Evolutionary conservation across 2,113 vertebrate genomes (phyloP).

Genomic region (Odocoileus virginianus): DNA sequence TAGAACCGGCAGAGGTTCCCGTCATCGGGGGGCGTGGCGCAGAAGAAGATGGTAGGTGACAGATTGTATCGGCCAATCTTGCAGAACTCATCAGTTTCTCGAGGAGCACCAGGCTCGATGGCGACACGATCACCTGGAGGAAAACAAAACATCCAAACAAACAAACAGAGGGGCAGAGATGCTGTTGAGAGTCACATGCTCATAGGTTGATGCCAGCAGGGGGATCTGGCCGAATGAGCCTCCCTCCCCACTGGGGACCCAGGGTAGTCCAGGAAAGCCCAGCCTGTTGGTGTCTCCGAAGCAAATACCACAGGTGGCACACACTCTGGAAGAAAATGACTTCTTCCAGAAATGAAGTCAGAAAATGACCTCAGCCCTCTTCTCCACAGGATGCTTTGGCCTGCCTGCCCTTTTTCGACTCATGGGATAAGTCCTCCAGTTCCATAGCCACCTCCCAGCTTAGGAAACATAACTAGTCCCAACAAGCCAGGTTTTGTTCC

Average conservation of each 20-base stretch:
- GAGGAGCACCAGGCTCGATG: conserved; percentile 91
- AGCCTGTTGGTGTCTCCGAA: not conserved
- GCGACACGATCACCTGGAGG: conserved; percentile 92
- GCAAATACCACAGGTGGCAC: not conserved
- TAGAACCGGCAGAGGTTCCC: conserved; percentile 94
- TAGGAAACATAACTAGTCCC: not conserved
- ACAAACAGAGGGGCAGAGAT: not conserved
- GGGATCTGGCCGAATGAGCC: not conserved
- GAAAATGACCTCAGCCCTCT: not conserved
- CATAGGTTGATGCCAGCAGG: not conserved
- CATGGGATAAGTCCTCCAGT: not conserved
- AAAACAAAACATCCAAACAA: not conserved
- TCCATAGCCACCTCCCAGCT: not conserved
- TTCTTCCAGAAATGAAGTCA: too few relatives aligned
- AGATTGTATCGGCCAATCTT: conserved; percentile 94
- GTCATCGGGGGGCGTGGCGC: conserved; percentile 93
- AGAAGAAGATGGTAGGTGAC: conserved; percentile 94
- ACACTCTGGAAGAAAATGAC: not conserved
- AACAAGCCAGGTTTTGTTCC: not conserved
- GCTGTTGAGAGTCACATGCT: not conserved
- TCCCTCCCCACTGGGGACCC: not conserved
- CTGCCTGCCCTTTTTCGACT: not conserved
- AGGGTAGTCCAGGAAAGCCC: not conserved
- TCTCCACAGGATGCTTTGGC: not conserved
- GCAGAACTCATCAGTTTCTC: conserved; percentile 91